Base-by-base conservation (phyloP, 2,113 vertebrate species). In the human region DNA sequence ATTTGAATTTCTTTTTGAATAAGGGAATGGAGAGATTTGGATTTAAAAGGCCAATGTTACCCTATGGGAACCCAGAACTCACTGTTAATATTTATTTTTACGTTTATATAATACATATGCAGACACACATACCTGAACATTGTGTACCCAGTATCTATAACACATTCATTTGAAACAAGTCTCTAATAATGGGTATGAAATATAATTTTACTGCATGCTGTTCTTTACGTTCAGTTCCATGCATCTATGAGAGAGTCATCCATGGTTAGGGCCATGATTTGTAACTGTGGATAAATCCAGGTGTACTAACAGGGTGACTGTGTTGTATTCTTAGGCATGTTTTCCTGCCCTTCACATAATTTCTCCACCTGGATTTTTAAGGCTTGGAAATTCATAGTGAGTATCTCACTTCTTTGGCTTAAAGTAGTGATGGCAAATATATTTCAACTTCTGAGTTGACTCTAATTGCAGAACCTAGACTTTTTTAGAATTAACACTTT, bases 371-470 rank as follows among this genome's bases (percentile, higher is more conserved):
- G 55, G 45, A 93, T 45, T 82, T 97, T 9, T 89, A 92, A 93
- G n/a, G 16, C 73, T 73, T 89, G 27, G 20, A 90, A 84, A 88
- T 87, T 75, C 66, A 68, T n/a, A 92, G 40, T 83, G 66, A 78
- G 18, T 59, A 80, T n/a, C 5, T 95, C 22, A 93, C 90, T 93
- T 96, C 20, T 80, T 96, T 96, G 57, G n/a, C 22, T 93, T 88
- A 83, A 95, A 92, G 16, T 79, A 83, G 40, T 83, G 59, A 95
- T 66, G 59, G 40, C 22, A 94, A 92, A 80, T 57, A 61, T 50
- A 94, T 55, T 80, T 90, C 6, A 86, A 73, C 45, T 90, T 80
- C 23, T 92, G 70, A 78, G 68, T 61, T 66, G 92, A 92, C 9
- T 85, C 5, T 84, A 90, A 90, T 72, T 94, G 38, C n/a, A 90